A percentile compares a stretch with the other conserved stretches of the same genome.
Conservation (phyloP, 1,140 invertebrate species). For the Zaprionus vittiger region DNA sequence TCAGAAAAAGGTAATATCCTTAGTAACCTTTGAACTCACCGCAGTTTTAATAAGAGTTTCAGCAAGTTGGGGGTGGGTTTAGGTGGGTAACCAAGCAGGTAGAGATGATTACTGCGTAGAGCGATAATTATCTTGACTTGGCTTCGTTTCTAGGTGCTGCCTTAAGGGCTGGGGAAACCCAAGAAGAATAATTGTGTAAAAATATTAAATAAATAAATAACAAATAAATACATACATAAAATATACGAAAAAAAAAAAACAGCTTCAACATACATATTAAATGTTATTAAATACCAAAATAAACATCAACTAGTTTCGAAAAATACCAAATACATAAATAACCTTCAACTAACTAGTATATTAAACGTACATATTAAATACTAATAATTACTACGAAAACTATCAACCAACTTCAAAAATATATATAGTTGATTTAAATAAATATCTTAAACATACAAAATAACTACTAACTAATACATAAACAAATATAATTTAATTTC, state of each 20-base stretch:
- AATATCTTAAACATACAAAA: not conserved
- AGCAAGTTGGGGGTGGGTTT: not conserved
- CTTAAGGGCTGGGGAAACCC: too few relatives aligned
- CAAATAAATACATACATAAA: too few relatives aligned
- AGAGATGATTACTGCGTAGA: not conserved
- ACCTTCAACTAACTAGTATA: not conserved
- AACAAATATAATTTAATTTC: too few relatives aligned
- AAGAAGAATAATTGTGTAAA: too few relatives aligned
- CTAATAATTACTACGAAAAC: not conserved
- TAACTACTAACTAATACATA: too few relatives aligned
- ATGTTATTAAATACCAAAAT: too few relatives aligned
- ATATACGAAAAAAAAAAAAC: too few relatives aligned
- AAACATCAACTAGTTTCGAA: too few relatives aligned
- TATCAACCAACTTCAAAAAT: not conserved
- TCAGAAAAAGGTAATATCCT: conserved; percentile 7
- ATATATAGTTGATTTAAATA: too few relatives aligned
- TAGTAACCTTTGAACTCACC: not conserved
- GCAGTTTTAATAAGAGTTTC: not conserved
- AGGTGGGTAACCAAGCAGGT: not conserved
- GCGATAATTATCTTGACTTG: not conserved
- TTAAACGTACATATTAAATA: not conserved
- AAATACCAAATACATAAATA: too few relatives aligned
- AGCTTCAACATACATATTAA: too few relatives aligned
- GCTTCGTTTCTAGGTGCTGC: not conserved
- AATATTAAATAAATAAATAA: too few relatives aligned